These are phyloP conservation scores for Dipodomys ordii DNA, from an alignment of 2,113 vertebrate species.

Conservation along the genomic window DNA sequence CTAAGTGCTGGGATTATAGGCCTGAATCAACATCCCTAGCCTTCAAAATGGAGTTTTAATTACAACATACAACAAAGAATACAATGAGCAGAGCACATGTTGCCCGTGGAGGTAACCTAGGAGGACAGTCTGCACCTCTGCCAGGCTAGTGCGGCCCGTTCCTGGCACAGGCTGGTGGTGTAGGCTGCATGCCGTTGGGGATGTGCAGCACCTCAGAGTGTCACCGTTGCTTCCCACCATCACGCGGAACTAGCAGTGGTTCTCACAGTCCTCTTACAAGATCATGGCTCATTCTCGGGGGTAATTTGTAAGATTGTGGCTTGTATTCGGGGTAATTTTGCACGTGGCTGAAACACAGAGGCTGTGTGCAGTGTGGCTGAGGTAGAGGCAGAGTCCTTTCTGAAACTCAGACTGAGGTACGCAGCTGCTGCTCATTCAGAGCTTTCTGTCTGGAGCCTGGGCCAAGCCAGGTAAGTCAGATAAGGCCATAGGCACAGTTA, in stretches of 20 bases:
- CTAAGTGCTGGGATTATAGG: no score
- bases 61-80: not conserved
- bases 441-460: not conserved
- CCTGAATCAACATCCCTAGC: no score
- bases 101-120: not conserved
- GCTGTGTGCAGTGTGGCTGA: no score
- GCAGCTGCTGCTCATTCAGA: not conserved
- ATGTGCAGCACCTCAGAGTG: accelerated
- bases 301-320: not conserved
- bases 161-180: not conserved
- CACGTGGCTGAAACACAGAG: not conserved
- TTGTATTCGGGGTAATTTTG: not conserved
- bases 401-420: not conserved
- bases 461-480: not conserved
- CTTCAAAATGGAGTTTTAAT: not conserved
- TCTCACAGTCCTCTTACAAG: not conserved
- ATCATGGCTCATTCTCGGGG: not conserved
- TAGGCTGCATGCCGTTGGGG: not conserved
- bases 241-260: no score
- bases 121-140: not conserved
- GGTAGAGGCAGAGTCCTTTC: no score
- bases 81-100: not conserved
- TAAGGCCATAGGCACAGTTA: not conserved
- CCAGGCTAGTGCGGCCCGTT: not conserved
- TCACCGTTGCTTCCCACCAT: not conserved